phyloP scores from a whole-genome alignment of 64 coral and sea anemone species.

The Pachyseris speciosa region DNA sequence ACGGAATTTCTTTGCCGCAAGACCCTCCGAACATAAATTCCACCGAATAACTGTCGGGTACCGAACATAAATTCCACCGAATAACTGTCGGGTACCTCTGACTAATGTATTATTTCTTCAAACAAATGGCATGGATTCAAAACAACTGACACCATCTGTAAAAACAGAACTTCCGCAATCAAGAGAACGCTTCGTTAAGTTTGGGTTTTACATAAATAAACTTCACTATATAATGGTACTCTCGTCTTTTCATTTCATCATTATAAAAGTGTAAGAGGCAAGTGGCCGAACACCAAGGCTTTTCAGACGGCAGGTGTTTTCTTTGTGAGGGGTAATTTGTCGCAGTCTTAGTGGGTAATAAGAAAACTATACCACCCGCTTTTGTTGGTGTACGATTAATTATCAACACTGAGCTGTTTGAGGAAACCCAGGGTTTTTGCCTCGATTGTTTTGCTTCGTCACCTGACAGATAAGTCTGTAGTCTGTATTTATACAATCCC shows the following conservation, averaged over 20 bases:
- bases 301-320: neutral
- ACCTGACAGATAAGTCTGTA: neutral
- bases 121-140: conserved; percentile 22
- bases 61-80: no score
- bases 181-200: neutral
- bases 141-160: conserved; percentile 7
- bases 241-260: neutral
- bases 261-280: neutral
- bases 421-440: neutral
- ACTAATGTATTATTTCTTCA: neutral
- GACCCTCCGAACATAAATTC: no score
- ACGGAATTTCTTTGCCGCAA: no score
- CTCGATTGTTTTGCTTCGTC: neutral
- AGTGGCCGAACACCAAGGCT: neutral
- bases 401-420: neutral
- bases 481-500: neutral
- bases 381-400: neutral
- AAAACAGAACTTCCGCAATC: conserved; percentile 9
- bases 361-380: neutral
- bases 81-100: no score
- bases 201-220: neutral
- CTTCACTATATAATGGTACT: neutral
- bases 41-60: no score
- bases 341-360: neutral
- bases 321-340: neutral